Evolutionary conservation across 2,797 vertebrate genomes (phyloP).

Genomic region (Hipposideros larvatus): DNA sequence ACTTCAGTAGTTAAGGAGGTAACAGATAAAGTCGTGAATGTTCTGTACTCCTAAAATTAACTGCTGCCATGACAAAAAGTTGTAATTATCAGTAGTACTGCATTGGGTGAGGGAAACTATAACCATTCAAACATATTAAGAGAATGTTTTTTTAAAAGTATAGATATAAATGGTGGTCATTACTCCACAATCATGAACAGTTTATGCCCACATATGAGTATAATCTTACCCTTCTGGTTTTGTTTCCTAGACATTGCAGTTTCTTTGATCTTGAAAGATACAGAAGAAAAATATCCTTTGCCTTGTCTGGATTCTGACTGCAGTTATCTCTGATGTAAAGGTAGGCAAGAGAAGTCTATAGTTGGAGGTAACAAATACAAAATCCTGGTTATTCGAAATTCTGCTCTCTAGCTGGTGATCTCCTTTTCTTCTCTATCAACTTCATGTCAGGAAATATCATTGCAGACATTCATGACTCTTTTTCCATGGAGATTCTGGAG

Average conservation of each 20-base stretch:
- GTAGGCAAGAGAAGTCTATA: slow-evolving; percentile 1
- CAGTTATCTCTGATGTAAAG: slow-evolving; percentile 57
- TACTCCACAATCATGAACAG: background rate
- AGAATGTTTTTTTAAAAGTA: background rate
- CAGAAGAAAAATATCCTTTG: slow-evolving; percentile 56
- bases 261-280: slow-evolving; percentile 54
- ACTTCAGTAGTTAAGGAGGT: background rate
- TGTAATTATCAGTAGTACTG: background rate
- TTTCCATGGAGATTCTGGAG: slow-evolving; percentile 73
- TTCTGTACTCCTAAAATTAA: slow-evolving; percentile 39
- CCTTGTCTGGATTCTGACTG: slow-evolving; percentile 45
- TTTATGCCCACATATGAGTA: background rate
- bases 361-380: slow-evolving; percentile 69
- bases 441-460: slow-evolving; percentile 77
- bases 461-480: slow-evolving; percentile 68
- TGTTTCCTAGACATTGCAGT: slow-evolving; percentile 88
- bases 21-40: background rate
- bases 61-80: background rate
- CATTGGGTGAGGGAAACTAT: background rate
- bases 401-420: slow-evolving; percentile 65
- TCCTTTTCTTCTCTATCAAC: slow-evolving; percentile 73
- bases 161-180: background rate
- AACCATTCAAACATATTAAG: slow-evolving; percentile 20
- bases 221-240: slow-evolving; percentile 87
- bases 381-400: slow-evolving; percentile 71